These are phyloP conservation scores for Sigmodon hispidus DNA, from an alignment of 2,113 vertebrate genomes.

Conservation along the genomic window DNA sequence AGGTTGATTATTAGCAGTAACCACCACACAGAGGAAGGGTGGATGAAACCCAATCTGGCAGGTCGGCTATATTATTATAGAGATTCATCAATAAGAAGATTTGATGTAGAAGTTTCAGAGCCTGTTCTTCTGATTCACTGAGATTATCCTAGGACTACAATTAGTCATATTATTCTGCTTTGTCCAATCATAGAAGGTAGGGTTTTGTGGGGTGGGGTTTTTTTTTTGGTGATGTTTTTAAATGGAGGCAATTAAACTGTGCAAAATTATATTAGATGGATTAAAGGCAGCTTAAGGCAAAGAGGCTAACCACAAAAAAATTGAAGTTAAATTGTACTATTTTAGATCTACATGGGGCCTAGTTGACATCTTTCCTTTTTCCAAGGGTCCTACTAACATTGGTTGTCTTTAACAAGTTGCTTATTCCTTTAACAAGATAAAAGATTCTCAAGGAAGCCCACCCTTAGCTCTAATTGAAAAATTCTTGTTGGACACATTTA, in stretches of 20 bases:
- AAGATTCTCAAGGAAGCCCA: not conserved
- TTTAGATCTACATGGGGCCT: not conserved
- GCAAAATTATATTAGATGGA: slow-evolving; percentile 7
- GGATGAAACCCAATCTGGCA: not conserved
- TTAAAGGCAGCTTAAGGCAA: not conserved
- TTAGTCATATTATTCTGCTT: slow-evolving; percentile 10
- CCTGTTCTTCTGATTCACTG: slow-evolving; percentile 32
- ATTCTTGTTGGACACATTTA: not conserved
- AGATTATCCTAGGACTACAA: slow-evolving; percentile 40
- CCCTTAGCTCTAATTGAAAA: not conserved
- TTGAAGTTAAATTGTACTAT: not conserved
- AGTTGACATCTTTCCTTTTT: not conserved
- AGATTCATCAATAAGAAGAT: slow-evolving; percentile 26
- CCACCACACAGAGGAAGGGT: not conserved
- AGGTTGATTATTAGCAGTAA: not conserved
- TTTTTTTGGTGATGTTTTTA: not conserved
- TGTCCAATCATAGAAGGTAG: not conserved
- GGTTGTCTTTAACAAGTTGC: not conserved
- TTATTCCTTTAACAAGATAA: not conserved
- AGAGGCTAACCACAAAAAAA: not conserved
- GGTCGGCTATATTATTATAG: not conserved
- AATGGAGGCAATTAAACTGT: not conserved
- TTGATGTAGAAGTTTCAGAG: not conserved
- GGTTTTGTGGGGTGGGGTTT: too few relatives aligned
- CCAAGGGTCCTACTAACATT: not conserved